Conservation (phyloP, 2,113 vertebrate species). For the Trichechus manatus region DNA sequence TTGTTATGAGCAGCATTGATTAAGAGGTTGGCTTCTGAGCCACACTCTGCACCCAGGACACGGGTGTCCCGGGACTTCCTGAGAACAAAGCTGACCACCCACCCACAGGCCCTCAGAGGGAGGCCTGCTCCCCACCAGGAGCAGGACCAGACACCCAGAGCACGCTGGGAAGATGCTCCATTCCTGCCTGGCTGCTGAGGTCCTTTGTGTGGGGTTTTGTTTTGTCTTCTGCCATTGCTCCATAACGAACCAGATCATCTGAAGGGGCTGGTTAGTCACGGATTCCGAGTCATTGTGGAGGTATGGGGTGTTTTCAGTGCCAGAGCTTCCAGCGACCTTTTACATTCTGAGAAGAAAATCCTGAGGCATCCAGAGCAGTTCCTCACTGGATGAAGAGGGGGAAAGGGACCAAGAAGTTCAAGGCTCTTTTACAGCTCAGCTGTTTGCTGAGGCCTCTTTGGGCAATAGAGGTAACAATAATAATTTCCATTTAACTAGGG, state of each 20-base stretch:
- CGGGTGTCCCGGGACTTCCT: not conserved
- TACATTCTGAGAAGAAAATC: conserved; percentile 78
- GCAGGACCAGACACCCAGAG: not conserved
- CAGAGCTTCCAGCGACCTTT: conserved; percentile 82
- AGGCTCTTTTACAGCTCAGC: conserved; percentile 31
- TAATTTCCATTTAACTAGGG: not conserved
- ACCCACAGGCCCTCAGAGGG: not conserved
- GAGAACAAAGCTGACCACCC: conserved; percentile 56
- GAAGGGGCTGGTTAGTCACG: conserved; percentile 70
- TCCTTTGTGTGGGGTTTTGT: conserved; percentile 55
- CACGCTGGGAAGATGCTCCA: not conserved
- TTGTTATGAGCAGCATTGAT: conserved; percentile 52
- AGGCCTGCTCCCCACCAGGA: not conserved
- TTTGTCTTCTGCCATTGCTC: conserved; percentile 48
- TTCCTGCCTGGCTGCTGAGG: not conserved
- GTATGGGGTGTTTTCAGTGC: conserved; percentile 67
- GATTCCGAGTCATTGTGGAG: conserved; percentile 71
- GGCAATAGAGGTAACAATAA: not conserved
- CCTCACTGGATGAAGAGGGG: conserved; percentile 68
- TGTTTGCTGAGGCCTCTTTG: not conserved
- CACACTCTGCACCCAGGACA: not conserved
- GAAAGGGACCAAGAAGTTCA: conserved; percentile 71
- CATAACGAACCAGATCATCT: conserved; percentile 53
- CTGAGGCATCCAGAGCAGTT: conserved; percentile 75
- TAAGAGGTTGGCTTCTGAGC: conserved; percentile 67